These are phyloP conservation scores for Centropus unirufus DNA, from an alignment of 2,113 vertebrate species.

Conservation along the genomic window DNA sequence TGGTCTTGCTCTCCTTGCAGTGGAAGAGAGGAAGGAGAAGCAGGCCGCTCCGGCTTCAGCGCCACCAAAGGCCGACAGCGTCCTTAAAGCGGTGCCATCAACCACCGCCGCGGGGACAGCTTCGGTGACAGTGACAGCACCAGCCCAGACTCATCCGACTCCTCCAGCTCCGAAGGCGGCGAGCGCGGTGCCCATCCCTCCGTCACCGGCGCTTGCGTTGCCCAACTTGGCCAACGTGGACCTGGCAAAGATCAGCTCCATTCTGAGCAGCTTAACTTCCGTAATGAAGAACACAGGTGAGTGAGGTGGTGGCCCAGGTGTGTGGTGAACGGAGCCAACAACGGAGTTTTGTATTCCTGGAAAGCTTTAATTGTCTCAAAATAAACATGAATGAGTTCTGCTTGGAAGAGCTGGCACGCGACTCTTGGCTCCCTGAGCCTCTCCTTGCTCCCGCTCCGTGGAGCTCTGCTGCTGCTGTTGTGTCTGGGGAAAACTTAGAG, in stretches of 20 bases:
- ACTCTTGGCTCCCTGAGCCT: not conserved
- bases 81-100: conserved; percentile 29
- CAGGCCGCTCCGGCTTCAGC: conserved; percentile 53
- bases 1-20: conserved; percentile 13
- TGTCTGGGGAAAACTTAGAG: not conserved
- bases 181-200: conserved; percentile 29
- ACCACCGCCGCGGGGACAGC: not conserved
- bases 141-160: not conserved
- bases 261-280: conserved; percentile 92
- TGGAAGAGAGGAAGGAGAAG: conserved; percentile 87
- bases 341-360: not conserved
- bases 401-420: not conserved
- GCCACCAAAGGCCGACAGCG: conserved; percentile 19
- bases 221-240: conserved; percentile 96
- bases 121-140: not conserved
- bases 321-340: not conserved
- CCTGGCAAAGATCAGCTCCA: conserved; percentile 98
- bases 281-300: conserved; percentile 97
- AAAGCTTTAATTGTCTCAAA: not conserved
- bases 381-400: rapidly evolving
- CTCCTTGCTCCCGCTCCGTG: rapidly evolving
- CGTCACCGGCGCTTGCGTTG: conserved; percentile 63
- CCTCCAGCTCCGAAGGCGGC: conserved; percentile 49
- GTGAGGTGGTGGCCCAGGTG: not conserved
- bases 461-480: not conserved